phyloP scores from a whole-genome alignment of 2,797 vertebrate species.

The Cottoperca gobio region DNA sequence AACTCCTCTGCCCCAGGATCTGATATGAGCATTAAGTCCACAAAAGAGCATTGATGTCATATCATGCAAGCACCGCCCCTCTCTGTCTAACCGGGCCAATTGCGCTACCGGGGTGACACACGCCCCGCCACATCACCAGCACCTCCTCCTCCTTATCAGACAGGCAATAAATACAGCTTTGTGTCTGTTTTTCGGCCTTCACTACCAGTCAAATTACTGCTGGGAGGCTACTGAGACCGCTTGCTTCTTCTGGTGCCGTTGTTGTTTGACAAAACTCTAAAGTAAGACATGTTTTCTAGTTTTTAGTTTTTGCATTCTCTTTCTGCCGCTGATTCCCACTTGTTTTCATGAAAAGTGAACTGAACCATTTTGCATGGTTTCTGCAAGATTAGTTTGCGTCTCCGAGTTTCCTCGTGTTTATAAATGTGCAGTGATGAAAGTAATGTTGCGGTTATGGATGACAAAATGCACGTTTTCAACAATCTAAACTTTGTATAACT shows the following conservation, averaged over 20 bases:
- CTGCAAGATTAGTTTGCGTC: background rate
- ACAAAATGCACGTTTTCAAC: background rate
- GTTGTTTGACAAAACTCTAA: conserved; percentile 48
- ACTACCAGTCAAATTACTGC: conserved; percentile 22
- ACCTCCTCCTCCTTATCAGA: conserved; percentile 34
- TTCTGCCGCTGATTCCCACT: background rate
- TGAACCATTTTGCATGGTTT: background rate
- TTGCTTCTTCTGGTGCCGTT: conserved; percentile 17
- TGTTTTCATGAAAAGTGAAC: background rate
- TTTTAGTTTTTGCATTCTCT: background rate
- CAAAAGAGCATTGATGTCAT: conserved; percentile 13
- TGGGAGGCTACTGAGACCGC: background rate
- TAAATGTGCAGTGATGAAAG: background rate
- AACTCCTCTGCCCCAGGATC: background rate
- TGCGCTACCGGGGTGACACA: conserved; percentile 41
- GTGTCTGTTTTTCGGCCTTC: conserved; percentile 24
- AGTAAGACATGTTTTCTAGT: conserved; percentile 63
- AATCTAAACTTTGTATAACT: background rate
- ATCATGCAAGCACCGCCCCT: conserved; percentile 50
- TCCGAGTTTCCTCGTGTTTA: background rate
- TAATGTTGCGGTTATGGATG: background rate
- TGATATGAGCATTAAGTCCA: conserved; percentile 48
- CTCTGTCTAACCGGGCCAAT: conserved; percentile 68
- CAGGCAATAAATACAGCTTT: conserved; percentile 72
- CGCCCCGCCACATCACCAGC: conserved; percentile 73